Evolutionary conservation across 2,113 vertebrate species (phyloP), one percentile per base, ranked within the genome.

Genomic region (Gobiocypris rarus): DNA sequence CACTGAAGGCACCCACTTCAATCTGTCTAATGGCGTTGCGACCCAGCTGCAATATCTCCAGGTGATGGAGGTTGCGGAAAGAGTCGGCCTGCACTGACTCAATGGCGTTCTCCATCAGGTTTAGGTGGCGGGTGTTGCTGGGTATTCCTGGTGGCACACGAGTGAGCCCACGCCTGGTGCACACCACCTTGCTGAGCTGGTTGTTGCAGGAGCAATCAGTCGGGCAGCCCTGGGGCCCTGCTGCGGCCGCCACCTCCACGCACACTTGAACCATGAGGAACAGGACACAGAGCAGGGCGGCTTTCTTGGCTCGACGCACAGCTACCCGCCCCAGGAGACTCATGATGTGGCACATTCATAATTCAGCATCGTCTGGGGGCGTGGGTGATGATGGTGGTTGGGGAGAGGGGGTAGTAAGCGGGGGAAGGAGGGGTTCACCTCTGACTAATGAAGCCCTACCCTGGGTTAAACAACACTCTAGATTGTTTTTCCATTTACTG

Each of bases 281-380:
- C 95, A 97, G 94, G 89, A 97, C 91, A 93, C 95, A 96, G 90
- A 97, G 95, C 93, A 97, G 96, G 95, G 96, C 92, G 90, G 96
- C 93, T 93, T 96, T 97, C 96, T 96, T 96, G 96, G 96, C 94
- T 95, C 96, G 96, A 95, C 96, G 96, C 96, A 95, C 96, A 96
- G 96, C 95, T 95, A 96, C 97, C 96, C 96, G 96, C 97, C 96
- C 94, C 96, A 96, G 95, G 96, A 98, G 96, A 98, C 95, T 99
- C 97, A 98, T 98, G 96, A 93, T 98, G 97, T 97, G 97, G 96
- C 97, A 96, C 96, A 94, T 96, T 97, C 97, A 98, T 99, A 97
- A 95, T 98, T 98, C 97, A 97, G 95, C 97, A 98, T 98, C 95
- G 94, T 97, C 95, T 91, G 95, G 94, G 92, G 83, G 84, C 85